Conservation (phyloP, 2,888 invertebrate genomes). For the Morpho achilles region DNA sequence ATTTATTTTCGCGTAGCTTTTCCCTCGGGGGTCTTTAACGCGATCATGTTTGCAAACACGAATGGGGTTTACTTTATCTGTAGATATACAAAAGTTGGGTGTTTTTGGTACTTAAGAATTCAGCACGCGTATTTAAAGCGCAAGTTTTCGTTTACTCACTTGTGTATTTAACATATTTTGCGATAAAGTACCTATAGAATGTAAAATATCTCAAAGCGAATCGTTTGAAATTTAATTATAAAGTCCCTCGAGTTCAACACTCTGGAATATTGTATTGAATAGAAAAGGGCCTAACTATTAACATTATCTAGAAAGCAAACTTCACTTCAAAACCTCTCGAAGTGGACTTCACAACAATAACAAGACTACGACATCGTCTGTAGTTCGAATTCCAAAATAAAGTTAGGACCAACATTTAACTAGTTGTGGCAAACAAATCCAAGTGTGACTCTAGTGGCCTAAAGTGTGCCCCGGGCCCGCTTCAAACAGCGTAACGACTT, state of each 20-base stretch:
- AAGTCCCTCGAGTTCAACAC: background rate
- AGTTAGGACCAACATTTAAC: constrained; percentile 72
- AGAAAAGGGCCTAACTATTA: constrained; percentile 11
- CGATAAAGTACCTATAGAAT: constrained; percentile 3
- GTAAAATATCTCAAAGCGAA: background rate
- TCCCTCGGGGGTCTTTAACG: constrained; percentile 16
- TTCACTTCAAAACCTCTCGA: constrained; percentile 26
- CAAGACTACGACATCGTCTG: constrained; percentile 53
- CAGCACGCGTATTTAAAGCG: constrained; percentile 11
- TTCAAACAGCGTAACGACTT: constrained; percentile 34
- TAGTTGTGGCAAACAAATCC: constrained; percentile 70
- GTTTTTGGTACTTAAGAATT: constrained; percentile 14
- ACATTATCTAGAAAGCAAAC: constrained; percentile 26
- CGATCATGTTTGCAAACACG: constrained; percentile 21
- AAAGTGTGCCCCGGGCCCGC: constrained; percentile 44
- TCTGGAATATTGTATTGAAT: constrained; percentile 9
- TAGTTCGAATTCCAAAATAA: constrained; percentile 61
- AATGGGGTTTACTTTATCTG: constrained; percentile 19
- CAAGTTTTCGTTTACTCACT: constrained; percentile 1
- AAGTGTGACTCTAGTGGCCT: constrained; percentile 56
- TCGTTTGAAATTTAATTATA: background rate
- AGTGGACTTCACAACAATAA: constrained; percentile 56
- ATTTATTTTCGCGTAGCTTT: constrained; percentile 44
- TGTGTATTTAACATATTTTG: constrained; percentile 8
- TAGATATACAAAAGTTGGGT: constrained; percentile 17